Evolutionary conservation across 2,797 vertebrate genomes (phyloP), one percentile per base, ranked within the genome.

Genomic region (Acrossocheilus wenchowensis): DNA sequence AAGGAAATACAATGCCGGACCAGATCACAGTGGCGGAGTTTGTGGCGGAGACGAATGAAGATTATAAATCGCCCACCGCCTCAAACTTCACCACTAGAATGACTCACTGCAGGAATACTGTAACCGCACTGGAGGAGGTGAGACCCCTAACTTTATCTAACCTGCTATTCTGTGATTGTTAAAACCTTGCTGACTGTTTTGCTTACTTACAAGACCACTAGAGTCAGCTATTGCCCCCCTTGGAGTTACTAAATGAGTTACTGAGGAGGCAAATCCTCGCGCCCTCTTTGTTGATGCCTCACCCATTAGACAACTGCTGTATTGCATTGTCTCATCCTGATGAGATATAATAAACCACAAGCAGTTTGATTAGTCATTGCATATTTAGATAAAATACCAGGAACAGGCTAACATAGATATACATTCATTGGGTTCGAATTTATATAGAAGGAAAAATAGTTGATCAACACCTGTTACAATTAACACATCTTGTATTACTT

Each of bases 1-100:
- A 87, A 64, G 87, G 87, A 81, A 81, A 69, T 88, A 90, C 93
- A 85, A 98, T 99, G 98, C 98, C 98, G 94, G 98, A 98, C 95
- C 97, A 97, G 95, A 99, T 99, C 92, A 97, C 97, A 88, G 97
- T 99, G 92, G 96, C 97, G 91, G 98, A 99, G 96, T 99, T 99
- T 95, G 98, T 99, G 94, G 94, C 96, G 87, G 98, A 99, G 96
- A 99, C 98, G 50, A 98, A 98, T 94, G 98, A 98, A 95, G 98
- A 99, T 95, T 99, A 99, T 92, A 99, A 98, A 94, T 96, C 98
- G 26, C 98, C 98, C 86, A 98, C 98, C 80, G 97, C 98, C 90
- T 99, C 98, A 78, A 98, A 97, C 96, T 99, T 99, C 96, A 98
- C 98, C 94, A 99, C 97, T 91, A 95, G 97, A 94, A 98, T 99